These are phyloP conservation scores for Zaprionus vittiger DNA, from an alignment of 1,140 invertebrate genomes.

Conservation along the genomic window DNA sequence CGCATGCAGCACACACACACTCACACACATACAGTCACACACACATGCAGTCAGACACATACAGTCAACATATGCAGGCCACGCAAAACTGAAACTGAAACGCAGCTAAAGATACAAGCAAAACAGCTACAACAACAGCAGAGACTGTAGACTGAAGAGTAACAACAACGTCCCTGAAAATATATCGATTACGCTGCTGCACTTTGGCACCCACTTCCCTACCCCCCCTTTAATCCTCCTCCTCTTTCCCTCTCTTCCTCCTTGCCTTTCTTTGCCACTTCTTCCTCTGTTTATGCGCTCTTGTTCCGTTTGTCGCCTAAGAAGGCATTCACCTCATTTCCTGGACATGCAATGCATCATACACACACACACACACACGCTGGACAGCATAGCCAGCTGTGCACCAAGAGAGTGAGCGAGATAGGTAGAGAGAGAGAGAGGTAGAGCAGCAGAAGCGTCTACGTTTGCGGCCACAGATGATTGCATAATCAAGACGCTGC, in stretches of 20 bases:
- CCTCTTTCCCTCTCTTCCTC: slow-evolving; percentile 14
- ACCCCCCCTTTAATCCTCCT: slow-evolving; percentile 3
- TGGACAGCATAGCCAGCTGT: slow-evolving; percentile 24
- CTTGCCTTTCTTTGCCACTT: slow-evolving; percentile 14
- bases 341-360: slow-evolving; percentile 37
- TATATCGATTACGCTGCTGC: slow-evolving; percentile 69
- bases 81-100: slow-evolving; percentile 22
- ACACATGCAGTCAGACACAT: slow-evolving; percentile 4
- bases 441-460: not conserved
- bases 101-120: slow-evolving; percentile 14
- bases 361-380: slow-evolving; percentile 1
- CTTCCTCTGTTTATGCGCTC: slow-evolving; percentile 17
- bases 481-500: slow-evolving; percentile 46
- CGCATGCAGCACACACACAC: slow-evolving; percentile 34
- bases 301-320: slow-evolving; percentile 61
- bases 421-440: not conserved
- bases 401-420: slow-evolving; percentile 7
- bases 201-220: slow-evolving; percentile 31
- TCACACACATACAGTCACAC: too few species aligned
- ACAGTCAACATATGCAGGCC: not conserved
- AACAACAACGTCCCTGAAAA: slow-evolving; percentile 62
- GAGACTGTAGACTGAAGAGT: slow-evolving; percentile 1
- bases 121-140: not conserved
- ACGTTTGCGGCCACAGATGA: slow-evolving; percentile 24
- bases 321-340: slow-evolving; percentile 77